A percentile compares a stretch with the other conserved stretches of the same genome.
Conservation (phyloP, 2,113 vertebrate genomes). For the Columba livia region DNA sequence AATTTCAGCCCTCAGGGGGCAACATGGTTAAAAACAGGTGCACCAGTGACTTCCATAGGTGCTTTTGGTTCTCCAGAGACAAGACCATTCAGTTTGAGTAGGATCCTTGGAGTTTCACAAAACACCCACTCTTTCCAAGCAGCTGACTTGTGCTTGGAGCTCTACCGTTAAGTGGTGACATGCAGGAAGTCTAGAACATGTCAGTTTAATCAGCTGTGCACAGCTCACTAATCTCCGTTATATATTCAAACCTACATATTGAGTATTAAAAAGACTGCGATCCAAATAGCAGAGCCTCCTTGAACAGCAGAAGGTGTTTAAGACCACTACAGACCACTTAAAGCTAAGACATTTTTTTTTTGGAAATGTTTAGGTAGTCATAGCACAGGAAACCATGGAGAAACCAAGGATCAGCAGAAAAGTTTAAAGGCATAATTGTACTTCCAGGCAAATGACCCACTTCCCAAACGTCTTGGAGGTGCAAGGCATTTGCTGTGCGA, state of each 20-base stretch:
- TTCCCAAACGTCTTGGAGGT: constrained; percentile 43
- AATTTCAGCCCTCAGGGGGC: neutral
- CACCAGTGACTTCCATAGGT: neutral
- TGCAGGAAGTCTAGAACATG: constrained; percentile 22
- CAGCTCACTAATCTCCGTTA: neutral
- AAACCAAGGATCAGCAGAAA: constrained; percentile 25
- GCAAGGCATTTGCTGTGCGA: constrained; percentile 40
- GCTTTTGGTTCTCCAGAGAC: neutral
- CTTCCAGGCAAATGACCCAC: constrained; percentile 45
- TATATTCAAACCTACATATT: neutral
- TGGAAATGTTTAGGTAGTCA: constrained; percentile 2
- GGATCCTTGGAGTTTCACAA: neutral
- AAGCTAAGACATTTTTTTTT: neutral
- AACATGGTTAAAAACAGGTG: neutral
- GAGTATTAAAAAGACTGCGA: neutral
- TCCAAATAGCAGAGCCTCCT: neutral
- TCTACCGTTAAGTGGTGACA: neutral
- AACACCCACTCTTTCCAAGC: neutral
- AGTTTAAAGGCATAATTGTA: constrained; percentile 24
- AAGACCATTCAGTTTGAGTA: neutral
- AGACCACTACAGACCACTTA: neutral
- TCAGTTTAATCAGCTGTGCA: neutral
- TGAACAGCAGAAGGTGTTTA: neutral
- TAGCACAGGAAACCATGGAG: constrained; percentile 29
- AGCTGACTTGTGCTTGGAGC: neutral